Conservation (phyloP, 2,888 invertebrate species). For the Cryptocephalus primarius region DNA sequence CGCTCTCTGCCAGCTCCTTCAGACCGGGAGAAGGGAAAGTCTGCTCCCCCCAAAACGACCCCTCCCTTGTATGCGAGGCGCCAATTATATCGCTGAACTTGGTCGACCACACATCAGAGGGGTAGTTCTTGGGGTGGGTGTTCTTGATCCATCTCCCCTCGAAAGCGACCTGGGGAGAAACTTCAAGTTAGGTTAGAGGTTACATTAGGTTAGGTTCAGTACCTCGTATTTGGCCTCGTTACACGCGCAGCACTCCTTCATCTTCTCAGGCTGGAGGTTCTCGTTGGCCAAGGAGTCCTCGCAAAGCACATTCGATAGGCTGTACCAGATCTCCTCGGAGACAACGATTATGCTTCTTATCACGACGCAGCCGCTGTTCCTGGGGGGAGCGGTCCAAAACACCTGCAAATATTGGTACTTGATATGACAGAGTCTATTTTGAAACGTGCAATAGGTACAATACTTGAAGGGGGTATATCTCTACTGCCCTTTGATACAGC, state of each 20-base stretch:
- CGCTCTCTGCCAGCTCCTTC: constrained; percentile 83
- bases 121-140: constrained; percentile 91
- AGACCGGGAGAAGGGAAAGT: constrained; percentile 76
- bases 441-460: too few relatives aligned
- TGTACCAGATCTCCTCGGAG: constrained; percentile 62
- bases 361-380: constrained; percentile 68
- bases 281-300: constrained; percentile 49
- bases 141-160: constrained; percentile 89
- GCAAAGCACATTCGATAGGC: constrained; percentile 60
- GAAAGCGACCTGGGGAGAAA: constrained; percentile 53
- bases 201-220: background rate
- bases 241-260: constrained; percentile 79
- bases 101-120: constrained; percentile 71
- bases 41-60: constrained; percentile 86
- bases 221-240: constrained; percentile 94
- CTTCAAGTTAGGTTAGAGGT: background rate
- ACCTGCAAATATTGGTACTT: constrained; percentile 2
- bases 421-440: too few relatives aligned
- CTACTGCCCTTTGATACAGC: too few relatives aligned
- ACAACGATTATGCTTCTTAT: constrained; percentile 69
- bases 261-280: constrained; percentile 50
- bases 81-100: constrained; percentile 94
- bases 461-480: too few relatives aligned
- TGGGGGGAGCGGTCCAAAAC: constrained; percentile 68
- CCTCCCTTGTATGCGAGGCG: constrained; percentile 70